These are phyloP conservation scores for Parnassius mnemosyne DNA, from an alignment of 2,888 invertebrate species.

Conservation along the genomic window DNA sequence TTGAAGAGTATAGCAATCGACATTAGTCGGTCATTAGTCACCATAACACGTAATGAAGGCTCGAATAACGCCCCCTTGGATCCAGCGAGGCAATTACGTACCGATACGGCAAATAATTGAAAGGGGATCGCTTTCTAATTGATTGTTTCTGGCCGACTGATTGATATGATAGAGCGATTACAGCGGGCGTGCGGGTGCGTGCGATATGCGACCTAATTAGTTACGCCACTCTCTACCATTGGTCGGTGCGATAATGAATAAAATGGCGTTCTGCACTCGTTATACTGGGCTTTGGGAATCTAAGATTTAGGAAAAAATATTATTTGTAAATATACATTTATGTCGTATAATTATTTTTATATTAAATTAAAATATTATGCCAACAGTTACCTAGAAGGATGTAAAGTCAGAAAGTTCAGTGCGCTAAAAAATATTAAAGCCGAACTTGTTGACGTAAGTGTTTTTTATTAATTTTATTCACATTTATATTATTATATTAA, in stretches of 20 bases:
- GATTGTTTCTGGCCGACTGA: constrained; percentile 71
- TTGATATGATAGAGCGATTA: constrained; percentile 73
- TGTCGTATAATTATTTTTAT: too few species aligned
- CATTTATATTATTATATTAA: too few species aligned
- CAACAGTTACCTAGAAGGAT: too few species aligned
- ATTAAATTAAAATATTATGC: too few species aligned
- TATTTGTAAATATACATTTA: too few species aligned
- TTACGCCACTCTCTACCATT: constrained; percentile 22
- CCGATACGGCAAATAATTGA: constrained; percentile 69
- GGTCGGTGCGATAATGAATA: not conserved
- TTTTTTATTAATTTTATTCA: too few species aligned
- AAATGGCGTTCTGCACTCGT: not conserved
- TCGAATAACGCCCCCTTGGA: constrained; percentile 43
- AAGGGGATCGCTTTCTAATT: constrained; percentile 73
- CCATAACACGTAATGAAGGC: constrained; percentile 28
- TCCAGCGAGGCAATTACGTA: constrained; percentile 60
- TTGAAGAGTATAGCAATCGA: constrained; percentile 9
- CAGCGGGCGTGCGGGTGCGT: constrained; percentile 36
- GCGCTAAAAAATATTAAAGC: too few species aligned
- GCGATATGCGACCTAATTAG: constrained; percentile 36
- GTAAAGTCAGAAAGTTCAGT: too few species aligned
- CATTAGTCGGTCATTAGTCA: constrained; percentile 8
- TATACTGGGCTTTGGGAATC: too few species aligned
- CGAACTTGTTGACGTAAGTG: too few species aligned
- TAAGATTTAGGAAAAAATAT: too few species aligned